Evolutionary conservation across 2,113 vertebrate genomes (phyloP), one percentile per base, ranked within the genome.

Genomic region (Lucifuga dentata): DNA sequence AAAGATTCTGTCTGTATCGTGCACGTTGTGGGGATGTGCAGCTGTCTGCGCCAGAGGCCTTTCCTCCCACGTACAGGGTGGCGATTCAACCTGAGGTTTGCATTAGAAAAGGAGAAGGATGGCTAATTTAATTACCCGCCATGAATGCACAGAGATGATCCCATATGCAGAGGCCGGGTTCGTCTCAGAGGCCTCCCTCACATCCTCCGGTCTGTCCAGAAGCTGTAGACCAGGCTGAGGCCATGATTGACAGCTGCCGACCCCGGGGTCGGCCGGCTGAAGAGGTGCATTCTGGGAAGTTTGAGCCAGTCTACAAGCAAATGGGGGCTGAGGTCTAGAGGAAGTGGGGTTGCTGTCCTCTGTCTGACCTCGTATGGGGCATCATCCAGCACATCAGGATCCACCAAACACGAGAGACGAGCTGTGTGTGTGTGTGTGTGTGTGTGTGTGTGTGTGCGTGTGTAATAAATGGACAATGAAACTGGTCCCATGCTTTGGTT

Each of bases 61-160:
- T 91, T 90, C 87, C 89, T 87, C 76, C 87, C 86, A 81, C 83
- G 78, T 86, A 86, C 80, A 88, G 88, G 85, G 84, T 75, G 83
- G 76, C 15, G 73, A 88, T 88, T 88, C 85, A 91, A 93, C 91
- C 91, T 93, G 92, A 92, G 91, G 90, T 92, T 91, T 92, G 90
- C 80, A 91, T 92, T 92, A 92, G 90, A 90, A 91, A 87, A 89
- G 89, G 88, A 88, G 83, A 90, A 90, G 90, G 88, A 91, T 66
- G 80, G 81, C 83, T 93, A 93, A 93, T 93, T 93, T 15, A 92
- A 93, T 93, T 93, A 93, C 35, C 76, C 80, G 55, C 87, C 86
- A 91, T 93, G 92, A 92, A 93, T 93, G 92, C 87, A 89, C 90
- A 90, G 91, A 89, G 90, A 91, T 92, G 91, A 92, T 92, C 91